A percentile compares a stretch with the other conserved stretches of the same genome.
Evolutionary conservation across 64 coral and sea anemone species (phyloP).

Genomic region (Orbicella faveolata): DNA sequence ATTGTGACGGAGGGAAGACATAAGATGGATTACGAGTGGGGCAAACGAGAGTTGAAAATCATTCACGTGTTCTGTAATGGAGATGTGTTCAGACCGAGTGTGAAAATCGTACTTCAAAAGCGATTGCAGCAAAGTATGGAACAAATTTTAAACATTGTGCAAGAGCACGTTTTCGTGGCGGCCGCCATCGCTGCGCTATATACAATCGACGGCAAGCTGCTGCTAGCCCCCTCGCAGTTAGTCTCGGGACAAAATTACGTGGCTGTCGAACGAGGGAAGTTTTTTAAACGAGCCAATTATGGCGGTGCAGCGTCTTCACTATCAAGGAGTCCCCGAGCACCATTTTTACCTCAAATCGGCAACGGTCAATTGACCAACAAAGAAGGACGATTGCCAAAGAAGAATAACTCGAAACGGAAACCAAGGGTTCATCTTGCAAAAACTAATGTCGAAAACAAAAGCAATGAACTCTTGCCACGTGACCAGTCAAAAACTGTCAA

Average conservation of each 20-base stretch:
- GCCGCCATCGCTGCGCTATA: slow-evolving; percentile 54
- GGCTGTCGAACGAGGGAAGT: slow-evolving; percentile 74
- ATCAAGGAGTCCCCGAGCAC: background rate
- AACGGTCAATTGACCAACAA: slow-evolving; percentile 14
- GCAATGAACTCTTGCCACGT: background rate
- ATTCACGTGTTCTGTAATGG: slow-evolving; percentile 78
- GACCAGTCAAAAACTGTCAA: background rate
- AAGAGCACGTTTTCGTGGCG: slow-evolving; percentile 49
- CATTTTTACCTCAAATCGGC: slow-evolving; percentile 14
- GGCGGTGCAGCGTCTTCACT: background rate
- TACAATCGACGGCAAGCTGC: slow-evolving; percentile 46
- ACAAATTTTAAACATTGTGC: slow-evolving; percentile 63
- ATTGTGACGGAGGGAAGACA: slow-evolving; percentile 30
- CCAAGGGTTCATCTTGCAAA: background rate
- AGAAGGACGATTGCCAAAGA: background rate
- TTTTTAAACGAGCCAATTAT: slow-evolving; percentile 67
- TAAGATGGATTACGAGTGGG: slow-evolving; percentile 79
- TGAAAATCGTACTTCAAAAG: slow-evolving; percentile 70
- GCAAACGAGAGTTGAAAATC: slow-evolving; percentile 60
- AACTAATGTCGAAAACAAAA: background rate
- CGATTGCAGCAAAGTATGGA: slow-evolving; percentile 66
- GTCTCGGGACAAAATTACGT: slow-evolving; percentile 57
- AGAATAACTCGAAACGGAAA: background rate
- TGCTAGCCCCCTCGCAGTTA: slow-evolving; percentile 18
- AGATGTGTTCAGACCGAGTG: slow-evolving; percentile 48